phyloP scores from a whole-genome alignment of 2,113 vertebrate genomes.

The Heliornis fulica region DNA sequence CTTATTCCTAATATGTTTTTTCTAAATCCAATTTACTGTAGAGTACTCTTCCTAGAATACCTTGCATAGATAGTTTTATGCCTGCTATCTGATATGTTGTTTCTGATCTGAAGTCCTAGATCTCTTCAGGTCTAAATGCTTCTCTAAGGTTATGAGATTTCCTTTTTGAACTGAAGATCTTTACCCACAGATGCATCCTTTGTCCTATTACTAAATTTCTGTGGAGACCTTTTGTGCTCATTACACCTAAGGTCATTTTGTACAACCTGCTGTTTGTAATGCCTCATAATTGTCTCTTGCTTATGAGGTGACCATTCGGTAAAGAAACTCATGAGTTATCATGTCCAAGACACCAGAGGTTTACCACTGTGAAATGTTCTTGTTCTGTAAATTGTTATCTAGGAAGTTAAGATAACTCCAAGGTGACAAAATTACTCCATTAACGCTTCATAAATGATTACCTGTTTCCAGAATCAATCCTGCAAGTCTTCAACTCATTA shows the following conservation, averaged over 20 bases:
- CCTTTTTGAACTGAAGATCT: not conserved
- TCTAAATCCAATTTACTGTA: not conserved
- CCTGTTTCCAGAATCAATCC: not conserved
- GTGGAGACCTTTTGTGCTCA: not conserved
- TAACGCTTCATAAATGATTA: not conserved
- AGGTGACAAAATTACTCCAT: not conserved
- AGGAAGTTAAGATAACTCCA: not conserved
- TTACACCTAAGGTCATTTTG: not conserved
- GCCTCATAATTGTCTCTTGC: not conserved
- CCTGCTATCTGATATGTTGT: not conserved
- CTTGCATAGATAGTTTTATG: not conserved
- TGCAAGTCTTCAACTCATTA: not conserved
- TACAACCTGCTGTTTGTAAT: not conserved
- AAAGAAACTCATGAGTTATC: not conserved
- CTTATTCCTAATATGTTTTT: not conserved
- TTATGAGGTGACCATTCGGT: not conserved
- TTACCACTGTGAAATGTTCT: not conserved
- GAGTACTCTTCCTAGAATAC: not conserved
- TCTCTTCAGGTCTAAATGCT: not conserved
- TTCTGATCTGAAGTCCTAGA: not conserved
- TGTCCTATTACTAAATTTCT: not conserved
- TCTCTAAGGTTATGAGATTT: not conserved
- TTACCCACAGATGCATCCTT: not conserved
- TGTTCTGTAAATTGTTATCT: not conserved
- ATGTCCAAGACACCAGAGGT: not conserved